Base-by-base conservation (phyloP, 2,113 vertebrate genomes). In the Xenus cinereus region DNA sequence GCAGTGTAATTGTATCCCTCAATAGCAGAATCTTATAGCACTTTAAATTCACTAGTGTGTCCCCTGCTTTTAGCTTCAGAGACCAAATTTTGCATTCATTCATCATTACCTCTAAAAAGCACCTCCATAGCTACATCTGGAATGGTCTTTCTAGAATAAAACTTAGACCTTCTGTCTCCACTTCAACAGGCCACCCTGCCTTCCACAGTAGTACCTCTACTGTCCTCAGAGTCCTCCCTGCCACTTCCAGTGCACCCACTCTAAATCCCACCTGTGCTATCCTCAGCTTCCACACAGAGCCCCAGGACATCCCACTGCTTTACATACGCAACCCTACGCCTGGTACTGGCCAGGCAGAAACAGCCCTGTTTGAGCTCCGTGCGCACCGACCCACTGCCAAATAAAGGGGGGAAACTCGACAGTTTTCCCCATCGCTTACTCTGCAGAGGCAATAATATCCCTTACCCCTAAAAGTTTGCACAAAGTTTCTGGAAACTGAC, bases 191-290 rank as follows among this genome's bases (percentile, higher is more conserved):
- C 21, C 57, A 30, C 32, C 3, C 43, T 35, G 2, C 53, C n/a
- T 82, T 67, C 32, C 46, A 53, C 27, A 54, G 37, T 15, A 57
- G 14, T 19, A 32, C 30, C 28, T 62, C 57, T 76, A 15, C 19
- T 56, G 45, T 35, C 33, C 59, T 66, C 59, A 54, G 23, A 53
- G 48, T 62, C 50, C 26, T 78, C 50, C 45, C 50, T 53, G 59
- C 20, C 63, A 26, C 16, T 15, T 15, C 7, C 45, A 74, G 4
- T 4, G 12, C 46, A 68, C 5, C 9, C 9, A 39, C 10, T 54
- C 69, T 10, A 46, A 80, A 85, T 64, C 13, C 54, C 27, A 43
- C 0, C 0, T 9, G 28, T 9, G 6, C 43, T 51, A 10, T 21
- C 59, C 64, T 82, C 2, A 2, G 60, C 50, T 90, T 78, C 64